Conservation (phyloP, 2,113 vertebrate species). For the Chiloscyllium plagiosum region DNA sequence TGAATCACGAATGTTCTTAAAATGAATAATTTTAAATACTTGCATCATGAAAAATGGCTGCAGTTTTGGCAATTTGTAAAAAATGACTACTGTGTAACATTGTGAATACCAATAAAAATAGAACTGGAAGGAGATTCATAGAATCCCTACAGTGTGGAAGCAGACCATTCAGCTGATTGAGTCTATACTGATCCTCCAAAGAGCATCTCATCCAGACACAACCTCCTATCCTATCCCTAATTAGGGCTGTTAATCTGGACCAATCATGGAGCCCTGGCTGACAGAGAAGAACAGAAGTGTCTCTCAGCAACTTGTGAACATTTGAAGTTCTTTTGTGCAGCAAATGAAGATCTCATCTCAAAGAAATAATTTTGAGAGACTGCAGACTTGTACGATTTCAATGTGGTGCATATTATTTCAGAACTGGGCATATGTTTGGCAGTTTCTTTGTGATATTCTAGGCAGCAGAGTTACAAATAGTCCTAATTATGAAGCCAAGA, state of each 20-base stretch:
- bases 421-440: not conserved
- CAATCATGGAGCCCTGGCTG: too few species aligned
- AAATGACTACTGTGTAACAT: not conserved
- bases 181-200: too few species aligned
- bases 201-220: too few species aligned
- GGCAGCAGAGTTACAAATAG: not conserved
- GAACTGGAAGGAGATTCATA: not conserved
- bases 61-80: not conserved
- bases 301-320: constrained; percentile 66
- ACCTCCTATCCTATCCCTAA: too few species aligned
- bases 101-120: not conserved
- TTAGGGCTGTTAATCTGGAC: too few species aligned
- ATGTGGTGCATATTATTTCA: constrained; percentile 28
- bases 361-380: not conserved
- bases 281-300: too few species aligned
- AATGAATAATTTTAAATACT: not conserved
- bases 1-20: not conserved
- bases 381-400: not conserved
- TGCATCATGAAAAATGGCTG: not conserved
- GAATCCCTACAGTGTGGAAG: too few species aligned
- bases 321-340: not conserved
- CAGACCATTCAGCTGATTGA: too few species aligned
- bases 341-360: not conserved
- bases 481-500: constrained; percentile 30
- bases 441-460: not conserved